These are phyloP conservation scores for Psittacara wagleri DNA, from an alignment of 2,113 vertebrate genomes.

Conservation along the genomic window DNA sequence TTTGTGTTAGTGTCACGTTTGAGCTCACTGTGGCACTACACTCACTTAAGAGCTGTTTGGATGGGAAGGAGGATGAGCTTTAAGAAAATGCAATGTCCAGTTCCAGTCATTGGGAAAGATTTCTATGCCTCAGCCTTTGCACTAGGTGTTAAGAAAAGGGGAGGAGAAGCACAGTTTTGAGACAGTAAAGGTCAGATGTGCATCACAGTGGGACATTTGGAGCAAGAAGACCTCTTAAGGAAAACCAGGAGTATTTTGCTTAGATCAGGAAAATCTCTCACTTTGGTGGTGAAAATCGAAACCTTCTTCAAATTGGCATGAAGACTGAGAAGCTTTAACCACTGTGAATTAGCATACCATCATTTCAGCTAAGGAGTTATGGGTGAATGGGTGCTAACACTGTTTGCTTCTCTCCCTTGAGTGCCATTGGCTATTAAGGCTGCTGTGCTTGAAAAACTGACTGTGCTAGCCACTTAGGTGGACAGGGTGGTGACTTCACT, in stretches of 20 bases:
- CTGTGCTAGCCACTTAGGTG: neutral
- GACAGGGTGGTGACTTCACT: neutral
- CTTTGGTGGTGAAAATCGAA: neutral
- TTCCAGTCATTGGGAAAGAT: neutral
- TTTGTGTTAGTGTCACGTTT: fast-evolving
- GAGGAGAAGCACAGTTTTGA: neutral
- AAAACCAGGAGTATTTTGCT: neutral
- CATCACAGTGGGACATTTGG: neutral
- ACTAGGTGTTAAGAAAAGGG: neutral
- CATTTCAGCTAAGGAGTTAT: neutral
- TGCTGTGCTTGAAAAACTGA: neutral
- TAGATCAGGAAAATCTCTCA: neutral
- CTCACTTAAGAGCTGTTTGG: neutral
- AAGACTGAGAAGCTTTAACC: neutral
- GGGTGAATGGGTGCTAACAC: neutral
- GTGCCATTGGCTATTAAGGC: neutral
- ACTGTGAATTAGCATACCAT: neutral
- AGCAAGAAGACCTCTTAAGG: neutral
- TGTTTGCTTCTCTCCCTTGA: neutral
- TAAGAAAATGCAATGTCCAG: neutral
- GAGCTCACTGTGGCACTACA: neutral
- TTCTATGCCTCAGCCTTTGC: neutral
- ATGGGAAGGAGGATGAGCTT: neutral
- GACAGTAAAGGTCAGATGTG: neutral
- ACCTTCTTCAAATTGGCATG: neutral